These are phyloP conservation scores for Pseudoatta argentina DNA, from an alignment of 1,140 invertebrate species.

Conservation along the genomic window DNA sequence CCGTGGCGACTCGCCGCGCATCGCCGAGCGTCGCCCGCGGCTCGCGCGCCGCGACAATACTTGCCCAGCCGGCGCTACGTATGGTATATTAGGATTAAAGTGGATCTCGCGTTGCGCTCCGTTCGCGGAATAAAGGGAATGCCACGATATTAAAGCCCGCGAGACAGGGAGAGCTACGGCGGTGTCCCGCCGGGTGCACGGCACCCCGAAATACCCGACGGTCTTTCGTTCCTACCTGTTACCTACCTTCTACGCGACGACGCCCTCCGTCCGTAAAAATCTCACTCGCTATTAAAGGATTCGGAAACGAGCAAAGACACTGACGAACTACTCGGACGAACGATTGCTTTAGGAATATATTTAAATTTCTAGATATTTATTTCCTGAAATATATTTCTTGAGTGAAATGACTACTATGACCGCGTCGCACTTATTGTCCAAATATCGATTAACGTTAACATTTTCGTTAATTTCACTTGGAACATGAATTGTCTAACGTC, in stretches of 20 bases:
- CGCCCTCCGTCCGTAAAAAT: slow-evolving; percentile 23
- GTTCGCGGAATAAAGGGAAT: slow-evolving; percentile 84
- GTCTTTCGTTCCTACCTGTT: neutral
- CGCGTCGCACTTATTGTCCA: neutral
- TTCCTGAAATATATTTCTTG: neutral
- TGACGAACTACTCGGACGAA: neutral
- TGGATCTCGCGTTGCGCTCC: slow-evolving; percentile 79
- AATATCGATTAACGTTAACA: neutral
- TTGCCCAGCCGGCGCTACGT: slow-evolving; percentile 74
- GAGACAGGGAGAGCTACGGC: slow-evolving; percentile 66
- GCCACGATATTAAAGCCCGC: slow-evolving; percentile 80
- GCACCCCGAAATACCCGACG: slow-evolving; percentile 49
- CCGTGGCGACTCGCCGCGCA: neutral
- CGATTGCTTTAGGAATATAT: neutral
- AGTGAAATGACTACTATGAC: no score
- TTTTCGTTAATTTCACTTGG: neutral
- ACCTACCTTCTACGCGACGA: neutral
- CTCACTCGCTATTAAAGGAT: slow-evolving; percentile 15
- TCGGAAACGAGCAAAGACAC: neutral
- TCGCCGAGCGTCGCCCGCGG: no score
- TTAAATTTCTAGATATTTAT: neutral
- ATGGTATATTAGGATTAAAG: slow-evolving; percentile 84
- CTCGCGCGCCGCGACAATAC: slow-evolving; percentile 63
- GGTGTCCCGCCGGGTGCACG: slow-evolving; percentile 53
- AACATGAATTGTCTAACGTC: neutral